These are phyloP conservation scores for Argyra leucocephala DNA, from an alignment of 2,888 invertebrate genomes.

Conservation along the genomic window DNA sequence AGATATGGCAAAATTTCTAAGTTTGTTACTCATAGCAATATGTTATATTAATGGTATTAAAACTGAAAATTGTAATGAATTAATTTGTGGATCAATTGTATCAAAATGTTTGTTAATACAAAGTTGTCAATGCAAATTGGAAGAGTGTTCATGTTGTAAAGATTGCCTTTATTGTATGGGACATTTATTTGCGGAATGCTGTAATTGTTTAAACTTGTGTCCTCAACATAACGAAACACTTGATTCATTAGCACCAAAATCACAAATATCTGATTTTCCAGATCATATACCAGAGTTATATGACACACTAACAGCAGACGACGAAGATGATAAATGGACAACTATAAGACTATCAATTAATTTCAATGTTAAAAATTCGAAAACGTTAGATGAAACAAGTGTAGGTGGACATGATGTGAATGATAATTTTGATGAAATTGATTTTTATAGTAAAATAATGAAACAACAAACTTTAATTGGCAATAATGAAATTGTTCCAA, in stretches of 20 bases:
- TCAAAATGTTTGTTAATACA: constrained; percentile 92
- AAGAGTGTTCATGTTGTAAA: constrained; percentile 81
- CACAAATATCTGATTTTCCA: constrained; percentile 59
- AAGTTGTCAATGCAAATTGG: constrained; percentile 86
- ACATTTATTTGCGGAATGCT: constrained; percentile 77
- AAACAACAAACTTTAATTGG: constrained; percentile 22
- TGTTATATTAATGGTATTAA: neutral
- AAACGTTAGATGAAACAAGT: constrained; percentile 19
- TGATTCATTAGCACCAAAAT: constrained; percentile 50
- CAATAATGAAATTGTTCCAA: constrained; percentile 23
- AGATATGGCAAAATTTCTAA: too few relatives aligned
- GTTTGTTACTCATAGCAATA: neutral
- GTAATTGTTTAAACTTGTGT: constrained; percentile 48
- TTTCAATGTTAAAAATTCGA: constrained; percentile 16
- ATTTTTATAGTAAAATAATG: constrained; percentile 20
- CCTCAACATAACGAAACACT: constrained; percentile 58
- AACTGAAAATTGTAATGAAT: constrained; percentile 49
- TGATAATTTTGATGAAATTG: neutral
- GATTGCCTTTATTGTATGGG: constrained; percentile 84
- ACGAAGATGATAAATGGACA: constrained; percentile 34
- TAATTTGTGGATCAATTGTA: constrained; percentile 87
- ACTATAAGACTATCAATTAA: constrained; percentile 32
- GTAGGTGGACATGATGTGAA: neutral
- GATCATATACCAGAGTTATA: constrained; percentile 76
- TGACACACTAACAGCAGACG: constrained; percentile 56